Evolutionary conservation across 2,888 invertebrate genomes (phyloP).

Genomic region (Cantharis lateralis): DNA sequence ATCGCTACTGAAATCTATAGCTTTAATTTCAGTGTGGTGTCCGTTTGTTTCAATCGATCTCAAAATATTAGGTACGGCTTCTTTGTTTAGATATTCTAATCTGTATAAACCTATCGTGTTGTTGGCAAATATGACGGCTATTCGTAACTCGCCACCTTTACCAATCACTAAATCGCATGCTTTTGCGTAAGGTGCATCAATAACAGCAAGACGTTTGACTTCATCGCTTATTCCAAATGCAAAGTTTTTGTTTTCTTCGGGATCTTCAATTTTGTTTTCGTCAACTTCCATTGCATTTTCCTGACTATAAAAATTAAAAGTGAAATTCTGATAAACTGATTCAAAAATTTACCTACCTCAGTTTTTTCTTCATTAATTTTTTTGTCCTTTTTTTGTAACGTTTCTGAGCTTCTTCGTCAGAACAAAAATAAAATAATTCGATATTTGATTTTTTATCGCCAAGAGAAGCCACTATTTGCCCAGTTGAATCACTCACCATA

Average conservation of each 20-base stretch:
- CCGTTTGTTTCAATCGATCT: conserved; percentile 75
- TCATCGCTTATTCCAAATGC: conserved; percentile 60
- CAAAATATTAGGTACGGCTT: conserved; percentile 62
- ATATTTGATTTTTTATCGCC: conserved; percentile 77
- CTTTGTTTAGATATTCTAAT: conserved; percentile 57
- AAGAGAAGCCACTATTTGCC: conserved; percentile 77
- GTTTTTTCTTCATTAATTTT: conserved; percentile 68
- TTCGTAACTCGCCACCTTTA: conserved; percentile 70
- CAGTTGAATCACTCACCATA: conserved; percentile 72
- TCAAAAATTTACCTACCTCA: conserved; percentile 51
- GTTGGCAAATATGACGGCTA: conserved; percentile 69
- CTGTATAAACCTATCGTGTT: conserved; percentile 78
- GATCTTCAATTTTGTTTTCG: conserved; percentile 44
- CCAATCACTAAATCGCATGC: conserved; percentile 73
- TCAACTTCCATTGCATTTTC: conserved; percentile 39
- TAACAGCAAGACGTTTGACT: conserved; percentile 58
- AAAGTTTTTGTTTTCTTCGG: conserved; percentile 45
- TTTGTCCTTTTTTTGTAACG: conserved; percentile 77
- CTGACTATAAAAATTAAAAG: conserved; percentile 31
- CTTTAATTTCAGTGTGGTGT: conserved; percentile 87
- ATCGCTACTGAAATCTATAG: conserved; percentile 89
- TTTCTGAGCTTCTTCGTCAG: conserved; percentile 72
- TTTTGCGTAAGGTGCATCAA: conserved; percentile 72
- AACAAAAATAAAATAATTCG: conserved; percentile 82
- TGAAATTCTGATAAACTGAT: too few species aligned